Conservation (phyloP, 1,140 invertebrate genomes). For the Caenorhabditis brenneri region DNA sequence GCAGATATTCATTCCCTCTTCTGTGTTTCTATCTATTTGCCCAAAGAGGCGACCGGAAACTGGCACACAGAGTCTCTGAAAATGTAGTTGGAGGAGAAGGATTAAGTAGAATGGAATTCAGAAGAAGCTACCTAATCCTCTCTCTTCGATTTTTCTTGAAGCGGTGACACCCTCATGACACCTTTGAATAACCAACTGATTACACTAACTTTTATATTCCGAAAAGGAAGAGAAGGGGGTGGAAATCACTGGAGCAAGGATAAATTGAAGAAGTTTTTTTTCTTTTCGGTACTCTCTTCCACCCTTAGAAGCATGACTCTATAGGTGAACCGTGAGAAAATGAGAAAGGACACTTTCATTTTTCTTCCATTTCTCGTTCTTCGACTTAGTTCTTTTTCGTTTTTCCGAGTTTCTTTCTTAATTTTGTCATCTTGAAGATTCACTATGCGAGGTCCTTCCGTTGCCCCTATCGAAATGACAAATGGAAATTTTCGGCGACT, state of each 20-base stretch:
- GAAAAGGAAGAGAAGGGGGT: background rate
- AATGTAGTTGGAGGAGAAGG: background rate
- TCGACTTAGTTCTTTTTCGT: background rate
- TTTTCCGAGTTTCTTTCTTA: background rate
- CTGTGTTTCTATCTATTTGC: too few relatives aligned
- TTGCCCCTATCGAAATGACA: background rate
- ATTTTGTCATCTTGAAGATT: background rate
- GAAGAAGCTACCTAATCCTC: background rate
- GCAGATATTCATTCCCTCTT: too few relatives aligned
- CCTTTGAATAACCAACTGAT: background rate
- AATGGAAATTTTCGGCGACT: background rate
- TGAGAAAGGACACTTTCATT: background rate
- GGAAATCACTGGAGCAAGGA: background rate
- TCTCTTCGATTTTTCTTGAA: background rate
- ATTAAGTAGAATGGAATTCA: background rate
- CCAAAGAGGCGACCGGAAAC: too few relatives aligned
- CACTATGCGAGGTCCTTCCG: background rate
- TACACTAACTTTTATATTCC: background rate
- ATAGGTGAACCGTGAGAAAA: constrained; percentile 8
- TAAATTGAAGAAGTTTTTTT: background rate
- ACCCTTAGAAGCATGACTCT: background rate
- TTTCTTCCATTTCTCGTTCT: background rate
- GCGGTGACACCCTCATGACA: background rate
- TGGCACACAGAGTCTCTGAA: too few relatives aligned
- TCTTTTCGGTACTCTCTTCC: background rate